A percentile compares a stretch with the other conserved stretches of the same genome.
phyloP scores from a whole-genome alignment of 2,797 vertebrate genomes.

The Thaleichthys pacificus region DNA sequence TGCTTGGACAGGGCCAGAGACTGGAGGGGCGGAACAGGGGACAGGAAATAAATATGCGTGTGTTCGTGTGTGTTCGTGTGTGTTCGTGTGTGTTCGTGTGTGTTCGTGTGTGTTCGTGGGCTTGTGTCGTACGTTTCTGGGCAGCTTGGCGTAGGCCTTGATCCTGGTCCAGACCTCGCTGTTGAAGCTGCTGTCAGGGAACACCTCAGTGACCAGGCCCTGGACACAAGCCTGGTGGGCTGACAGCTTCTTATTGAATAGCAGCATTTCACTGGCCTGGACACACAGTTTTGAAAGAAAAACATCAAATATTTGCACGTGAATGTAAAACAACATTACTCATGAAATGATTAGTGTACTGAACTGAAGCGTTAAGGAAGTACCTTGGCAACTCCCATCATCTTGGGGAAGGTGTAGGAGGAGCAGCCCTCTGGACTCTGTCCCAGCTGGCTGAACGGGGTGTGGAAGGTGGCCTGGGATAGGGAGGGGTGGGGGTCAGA shows the following conservation, averaged over 20 bases:
- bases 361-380: slow-evolving; percentile 16
- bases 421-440: slow-evolving; percentile 91
- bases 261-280: slow-evolving; percentile 85
- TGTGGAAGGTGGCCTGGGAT: slow-evolving; percentile 88
- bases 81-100: slow-evolving; percentile 5
- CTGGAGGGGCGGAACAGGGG: slow-evolving; percentile 56
- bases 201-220: slow-evolving; percentile 89
- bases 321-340: not conserved
- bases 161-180: slow-evolving; percentile 83
- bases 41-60: not conserved
- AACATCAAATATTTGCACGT: not conserved
- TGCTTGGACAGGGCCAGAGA: slow-evolving; percentile 83
- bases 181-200: slow-evolving; percentile 86
- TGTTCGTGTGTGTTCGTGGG: slow-evolving; percentile 9
- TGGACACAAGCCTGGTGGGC: slow-evolving; percentile 80
- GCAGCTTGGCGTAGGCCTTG: slow-evolving; percentile 77
- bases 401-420: slow-evolving; percentile 89
- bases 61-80: slow-evolving; percentile 13
- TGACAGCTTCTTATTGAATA: slow-evolving; percentile 90
- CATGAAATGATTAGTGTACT: not conserved
- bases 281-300: slow-evolving; percentile 12
- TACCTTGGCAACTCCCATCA: slow-evolving; percentile 90
- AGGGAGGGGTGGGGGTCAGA: not conserved
- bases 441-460: slow-evolving; percentile 86
- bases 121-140: slow-evolving; percentile 6